phyloP scores from a whole-genome alignment of 2,888 invertebrate genomes.

The Eristalis arbustorum region DNA sequence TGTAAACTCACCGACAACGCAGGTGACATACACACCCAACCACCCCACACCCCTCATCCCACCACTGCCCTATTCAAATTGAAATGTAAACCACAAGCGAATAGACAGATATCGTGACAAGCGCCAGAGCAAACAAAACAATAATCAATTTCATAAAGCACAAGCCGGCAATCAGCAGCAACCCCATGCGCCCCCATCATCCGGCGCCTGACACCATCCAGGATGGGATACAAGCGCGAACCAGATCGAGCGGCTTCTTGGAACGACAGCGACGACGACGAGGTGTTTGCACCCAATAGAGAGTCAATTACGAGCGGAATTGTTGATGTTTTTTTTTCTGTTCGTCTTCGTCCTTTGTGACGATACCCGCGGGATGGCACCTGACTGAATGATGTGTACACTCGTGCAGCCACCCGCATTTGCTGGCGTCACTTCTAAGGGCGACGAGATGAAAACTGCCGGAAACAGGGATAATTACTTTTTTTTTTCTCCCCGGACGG shows the following conservation, averaged over 20 bases:
- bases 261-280: conserved; percentile 16
- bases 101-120: conserved; percentile 50
- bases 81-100: conserved; percentile 60
- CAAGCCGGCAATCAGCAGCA: conserved; percentile 9
- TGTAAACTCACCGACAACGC: conserved; percentile 22
- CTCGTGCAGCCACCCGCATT: neutral
- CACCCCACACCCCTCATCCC: conserved; percentile 19
- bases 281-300: conserved; percentile 55
- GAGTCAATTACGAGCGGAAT: conserved; percentile 60
- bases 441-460: conserved; percentile 40
- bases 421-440: neutral
- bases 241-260: conserved; percentile 26
- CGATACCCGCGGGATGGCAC: conserved; percentile 22
- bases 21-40: conserved; percentile 4
- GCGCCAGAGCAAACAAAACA: conserved; percentile 58
- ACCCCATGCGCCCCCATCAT: neutral
- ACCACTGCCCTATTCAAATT: conserved; percentile 13
- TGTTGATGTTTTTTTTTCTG: neutral
- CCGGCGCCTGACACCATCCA: neutral
- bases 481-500: conserved; percentile 45
- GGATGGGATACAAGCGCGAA: neutral
- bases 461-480: conserved; percentile 68
- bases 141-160: conserved; percentile 66
- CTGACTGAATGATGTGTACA: conserved; percentile 18
- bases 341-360: too few species aligned